Percentiles rank a stretch among this genome's conserved stretches.
phyloP scores from a whole-genome alignment of 2,797 vertebrate species.

The Oreochromis grahami region DNA sequence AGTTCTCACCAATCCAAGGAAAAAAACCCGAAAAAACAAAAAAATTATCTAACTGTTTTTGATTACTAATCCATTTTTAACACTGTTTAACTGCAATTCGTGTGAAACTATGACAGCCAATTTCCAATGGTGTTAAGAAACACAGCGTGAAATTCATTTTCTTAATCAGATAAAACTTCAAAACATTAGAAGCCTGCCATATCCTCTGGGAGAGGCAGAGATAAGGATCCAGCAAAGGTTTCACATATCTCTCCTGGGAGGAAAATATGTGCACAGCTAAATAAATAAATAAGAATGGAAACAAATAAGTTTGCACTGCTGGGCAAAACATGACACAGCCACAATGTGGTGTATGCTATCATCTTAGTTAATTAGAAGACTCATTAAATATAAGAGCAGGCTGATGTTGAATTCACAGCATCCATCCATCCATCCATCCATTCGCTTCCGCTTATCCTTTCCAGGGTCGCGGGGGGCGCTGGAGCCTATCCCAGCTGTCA shows the following conservation, averaged over 20 bases:
- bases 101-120: constrained; percentile 22
- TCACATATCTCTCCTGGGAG: constrained; percentile 47
- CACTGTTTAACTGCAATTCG: constrained; percentile 31
- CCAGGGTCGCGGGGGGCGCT: no score
- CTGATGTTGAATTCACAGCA: constrained; percentile 57
- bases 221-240: constrained; percentile 53
- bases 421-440: no score
- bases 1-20: not conserved
- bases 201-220: constrained; percentile 43
- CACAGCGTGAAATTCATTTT: constrained; percentile 46
- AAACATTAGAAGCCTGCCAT: constrained; percentile 39
- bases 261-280: constrained; percentile 53
- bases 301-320: constrained; percentile 59
- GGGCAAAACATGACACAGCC: constrained; percentile 51
- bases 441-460: no score
- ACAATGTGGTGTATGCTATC: constrained; percentile 47
- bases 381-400: constrained; percentile 67
- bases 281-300: constrained; percentile 56
- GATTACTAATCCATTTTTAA: constrained; percentile 26
- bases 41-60: not conserved
- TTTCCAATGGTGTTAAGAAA: constrained; percentile 39
- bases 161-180: constrained; percentile 68
- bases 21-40: not conserved
- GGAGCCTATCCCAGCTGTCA: no score
- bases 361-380: constrained; percentile 61